Percentiles rank a stretch among this genome's conserved stretches.
Evolutionary conservation across 2,797 vertebrate species (phyloP).

Genomic region (Myotis pilosus): DNA sequence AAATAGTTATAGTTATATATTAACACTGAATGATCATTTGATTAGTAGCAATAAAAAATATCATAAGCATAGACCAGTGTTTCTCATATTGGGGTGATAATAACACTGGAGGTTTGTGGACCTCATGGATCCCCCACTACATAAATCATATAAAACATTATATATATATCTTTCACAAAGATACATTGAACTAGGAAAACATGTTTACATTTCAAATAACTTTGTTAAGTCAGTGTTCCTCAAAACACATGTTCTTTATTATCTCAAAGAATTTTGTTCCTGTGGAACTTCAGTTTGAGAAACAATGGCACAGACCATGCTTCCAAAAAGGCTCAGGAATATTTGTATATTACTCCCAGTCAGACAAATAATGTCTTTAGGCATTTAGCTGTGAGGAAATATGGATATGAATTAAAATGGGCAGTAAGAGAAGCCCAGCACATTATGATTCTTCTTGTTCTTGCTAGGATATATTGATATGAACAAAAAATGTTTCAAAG

Average conservation of each 20-base stretch:
- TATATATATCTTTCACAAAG: background rate
- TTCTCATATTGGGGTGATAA: slow-evolving; percentile 59
- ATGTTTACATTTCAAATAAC: slow-evolving; percentile 44
- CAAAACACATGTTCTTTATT: slow-evolving; percentile 34
- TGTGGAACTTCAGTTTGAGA: slow-evolving; percentile 38
- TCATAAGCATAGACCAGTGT: slow-evolving; percentile 47
- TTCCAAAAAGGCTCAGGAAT: slow-evolving; percentile 1
- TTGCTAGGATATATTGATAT: background rate
- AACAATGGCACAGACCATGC: background rate
- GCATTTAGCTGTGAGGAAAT: background rate
- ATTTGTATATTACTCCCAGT: background rate
- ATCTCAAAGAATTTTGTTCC: slow-evolving; percentile 29
- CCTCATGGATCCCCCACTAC: background rate
- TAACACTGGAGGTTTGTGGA: slow-evolving; percentile 42
- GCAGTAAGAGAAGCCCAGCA: background rate
- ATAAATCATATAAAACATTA: background rate
- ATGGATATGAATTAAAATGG: slow-evolving; percentile 11
- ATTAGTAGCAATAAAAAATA: slow-evolving; percentile 17
- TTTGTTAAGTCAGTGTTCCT: slow-evolving; percentile 32
- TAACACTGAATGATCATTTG: background rate
- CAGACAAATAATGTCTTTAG: background rate
- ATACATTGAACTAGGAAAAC: slow-evolving; percentile 12
- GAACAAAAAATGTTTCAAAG: background rate
- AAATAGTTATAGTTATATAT: background rate
- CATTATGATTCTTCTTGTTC: background rate